Evolutionary conservation across 2,797 vertebrate species (phyloP).

Genomic region (Pseudocheirus occidentalis): DNA sequence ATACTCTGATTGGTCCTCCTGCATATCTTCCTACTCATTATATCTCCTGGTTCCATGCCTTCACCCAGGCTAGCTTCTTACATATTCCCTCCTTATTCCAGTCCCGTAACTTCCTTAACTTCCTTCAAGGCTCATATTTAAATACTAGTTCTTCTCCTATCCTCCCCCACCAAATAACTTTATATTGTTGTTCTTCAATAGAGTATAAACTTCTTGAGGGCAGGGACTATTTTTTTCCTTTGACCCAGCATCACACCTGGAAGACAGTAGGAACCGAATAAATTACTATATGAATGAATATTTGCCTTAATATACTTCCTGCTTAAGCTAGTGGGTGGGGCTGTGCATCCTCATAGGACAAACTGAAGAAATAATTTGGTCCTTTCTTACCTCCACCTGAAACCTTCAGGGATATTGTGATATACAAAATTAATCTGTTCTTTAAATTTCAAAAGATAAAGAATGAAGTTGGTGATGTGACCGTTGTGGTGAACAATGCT

Average conservation of each 20-base stretch:
- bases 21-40: background rate
- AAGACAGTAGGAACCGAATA: background rate
- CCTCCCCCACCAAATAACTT: background rate
- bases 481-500: slow-evolving; percentile 73
- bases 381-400: background rate
- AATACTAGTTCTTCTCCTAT: background rate
- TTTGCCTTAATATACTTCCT: background rate
- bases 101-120: background rate
- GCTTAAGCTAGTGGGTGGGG: background rate
- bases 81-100: background rate
- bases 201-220: background rate
- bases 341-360: background rate
- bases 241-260: background rate
- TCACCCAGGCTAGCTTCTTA: background rate
- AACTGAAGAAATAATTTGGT: slow-evolving; percentile 4
- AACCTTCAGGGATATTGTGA: slow-evolving; percentile 5
- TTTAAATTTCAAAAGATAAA: slow-evolving; percentile 70
- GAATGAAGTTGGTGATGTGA: slow-evolving; percentile 74
- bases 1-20: no score
- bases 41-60: background rate
- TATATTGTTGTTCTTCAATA: background rate
- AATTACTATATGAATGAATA: background rate
- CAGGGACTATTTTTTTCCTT: background rate
- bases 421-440: background rate
- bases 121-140: background rate